Percentiles rank a stretch among this genome's conserved stretches.
Conservation (phyloP, 2,888 invertebrate genomes). For the Brachylomia viminalis region DNA sequence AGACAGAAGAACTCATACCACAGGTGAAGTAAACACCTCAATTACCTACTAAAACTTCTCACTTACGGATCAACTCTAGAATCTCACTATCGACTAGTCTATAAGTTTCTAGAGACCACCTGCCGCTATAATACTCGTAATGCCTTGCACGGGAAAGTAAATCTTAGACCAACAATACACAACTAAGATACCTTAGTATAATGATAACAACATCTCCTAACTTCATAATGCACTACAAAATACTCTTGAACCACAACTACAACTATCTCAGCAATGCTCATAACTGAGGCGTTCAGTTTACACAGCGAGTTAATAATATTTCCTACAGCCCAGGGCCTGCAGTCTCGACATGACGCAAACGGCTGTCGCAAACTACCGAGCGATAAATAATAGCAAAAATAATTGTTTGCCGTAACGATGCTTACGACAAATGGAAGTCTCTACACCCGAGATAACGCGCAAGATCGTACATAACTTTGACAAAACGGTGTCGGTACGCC, state of each 20-base stretch:
- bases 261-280: conserved; percentile 32
- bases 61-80: background rate
- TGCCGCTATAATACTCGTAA: background rate
- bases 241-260: conserved; percentile 15
- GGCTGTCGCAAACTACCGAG: no score
- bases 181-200: conserved; percentile 5
- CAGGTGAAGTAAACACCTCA: no score
- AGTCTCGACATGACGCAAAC: no score
- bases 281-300: conserved; percentile 33
- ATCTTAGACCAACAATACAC: background rate
- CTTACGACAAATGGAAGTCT: no score
- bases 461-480: no score
- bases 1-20: background rate
- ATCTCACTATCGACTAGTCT: background rate
- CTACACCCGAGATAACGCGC: no score
- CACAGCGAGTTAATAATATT: conserved; percentile 63
- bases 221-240: conserved; percentile 35
- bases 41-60: no score
- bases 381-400: no score
- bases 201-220: conserved; percentile 20
- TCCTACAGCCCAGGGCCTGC: conserved; percentile 35
- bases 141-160: background rate
- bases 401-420: no score
- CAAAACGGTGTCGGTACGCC: no score
- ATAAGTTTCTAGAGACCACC: background rate